These are phyloP conservation scores for Drosophila subsilvestris DNA, from an alignment of 2,888 invertebrate species.

Conservation along the genomic window DNA sequence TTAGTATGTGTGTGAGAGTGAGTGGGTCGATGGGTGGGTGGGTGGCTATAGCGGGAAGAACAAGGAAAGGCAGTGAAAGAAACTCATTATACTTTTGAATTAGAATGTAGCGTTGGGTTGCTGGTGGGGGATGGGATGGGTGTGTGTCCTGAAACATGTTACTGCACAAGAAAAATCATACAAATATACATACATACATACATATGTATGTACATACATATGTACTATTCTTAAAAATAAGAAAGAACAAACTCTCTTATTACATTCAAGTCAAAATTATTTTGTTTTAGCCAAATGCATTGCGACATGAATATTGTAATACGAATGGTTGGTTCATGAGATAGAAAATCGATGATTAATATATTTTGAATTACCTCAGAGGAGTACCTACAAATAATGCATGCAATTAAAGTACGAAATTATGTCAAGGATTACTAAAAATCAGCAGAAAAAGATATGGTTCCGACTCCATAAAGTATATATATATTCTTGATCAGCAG, in stretches of 20 bases:
- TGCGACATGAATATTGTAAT: too few species aligned
- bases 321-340: too few species aligned
- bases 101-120: constrained; percentile 2
- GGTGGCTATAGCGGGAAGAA: neutral
- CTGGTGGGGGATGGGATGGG: neutral
- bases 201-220: neutral
- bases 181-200: neutral
- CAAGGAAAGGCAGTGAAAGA: constrained; percentile 4
- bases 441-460: too few species aligned
- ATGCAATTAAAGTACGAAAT: too few species aligned
- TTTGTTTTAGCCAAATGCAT: neutral
- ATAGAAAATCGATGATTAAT: too few species aligned
- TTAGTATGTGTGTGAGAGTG: neutral
- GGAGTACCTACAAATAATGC: too few species aligned
- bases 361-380: too few species aligned
- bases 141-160: neutral
- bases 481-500: too few species aligned
- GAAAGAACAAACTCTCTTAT: neutral
- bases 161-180: neutral
- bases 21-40: neutral
- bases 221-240: neutral
- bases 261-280: neutral
- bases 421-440: too few species aligned
- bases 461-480: too few species aligned
- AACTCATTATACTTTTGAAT: constrained; percentile 16